Percentiles rank a stretch among this genome's conserved stretches.
phyloP scores from a whole-genome alignment of 2,888 invertebrate species.

The Cephus pygmeus region DNA sequence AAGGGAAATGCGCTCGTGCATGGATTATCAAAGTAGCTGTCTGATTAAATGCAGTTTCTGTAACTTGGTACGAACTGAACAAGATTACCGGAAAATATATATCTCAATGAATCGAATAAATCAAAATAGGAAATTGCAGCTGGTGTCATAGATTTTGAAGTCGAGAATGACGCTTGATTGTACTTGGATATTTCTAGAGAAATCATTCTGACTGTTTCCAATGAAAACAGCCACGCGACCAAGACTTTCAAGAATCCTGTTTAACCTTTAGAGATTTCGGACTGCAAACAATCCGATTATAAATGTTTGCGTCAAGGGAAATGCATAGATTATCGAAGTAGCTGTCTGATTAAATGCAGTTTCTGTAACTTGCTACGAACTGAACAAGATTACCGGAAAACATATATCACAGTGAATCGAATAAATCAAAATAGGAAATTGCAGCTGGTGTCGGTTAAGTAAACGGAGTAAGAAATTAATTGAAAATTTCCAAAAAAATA shows the following conservation, averaged over 20 bases:
- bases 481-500: not conserved
- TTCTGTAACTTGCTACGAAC: not conserved
- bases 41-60: too few species aligned
- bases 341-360: not conserved
- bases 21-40: too few species aligned
- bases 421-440: not conserved
- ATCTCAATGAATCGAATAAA: too few species aligned
- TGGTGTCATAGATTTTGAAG: too few species aligned
- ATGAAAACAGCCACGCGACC: constrained; percentile 53
- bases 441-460: not conserved
- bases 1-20: too few species aligned
- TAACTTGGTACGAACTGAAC: too few species aligned
- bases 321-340: not conserved
- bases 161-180: too few species aligned
- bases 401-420: not conserved
- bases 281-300: constrained; percentile 27
- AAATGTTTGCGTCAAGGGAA: constrained; percentile 15
- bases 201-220: constrained; percentile 42
- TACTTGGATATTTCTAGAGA: too few species aligned
- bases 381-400: not conserved
- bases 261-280: constrained; percentile 41
- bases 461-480: not conserved
- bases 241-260: constrained; percentile 52
- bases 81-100: too few species aligned
- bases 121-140: too few species aligned